Evolutionary conservation across 2,888 invertebrate genomes (phyloP).

Genomic region (Dilophus febrilis): DNA sequence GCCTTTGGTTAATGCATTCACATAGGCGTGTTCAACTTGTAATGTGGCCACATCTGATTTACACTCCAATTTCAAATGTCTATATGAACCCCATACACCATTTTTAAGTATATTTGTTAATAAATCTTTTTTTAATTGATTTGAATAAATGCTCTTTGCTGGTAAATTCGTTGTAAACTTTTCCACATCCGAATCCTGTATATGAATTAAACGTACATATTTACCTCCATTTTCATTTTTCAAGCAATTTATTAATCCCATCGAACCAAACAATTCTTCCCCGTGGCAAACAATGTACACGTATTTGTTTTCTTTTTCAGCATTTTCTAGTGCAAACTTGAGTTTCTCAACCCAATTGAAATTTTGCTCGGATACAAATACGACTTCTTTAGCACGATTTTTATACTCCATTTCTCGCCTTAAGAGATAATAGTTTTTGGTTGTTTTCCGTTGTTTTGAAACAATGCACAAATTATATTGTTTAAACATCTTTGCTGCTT

Average conservation of each 20-base stretch:
- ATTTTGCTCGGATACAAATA: slow-evolving; percentile 49
- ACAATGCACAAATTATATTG: slow-evolving; percentile 35
- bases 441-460: slow-evolving; percentile 44
- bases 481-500: slow-evolving; percentile 26
- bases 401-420: slow-evolving; percentile 26
- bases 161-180: slow-evolving; percentile 40
- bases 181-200: slow-evolving; percentile 43
- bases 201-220: slow-evolving; percentile 52
- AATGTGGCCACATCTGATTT: slow-evolving; percentile 25
- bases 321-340: slow-evolving; percentile 53
- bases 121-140: slow-evolving; percentile 57
- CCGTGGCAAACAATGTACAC: slow-evolving; percentile 53
- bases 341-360: slow-evolving; percentile 69
- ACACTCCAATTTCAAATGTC: slow-evolving; percentile 55
- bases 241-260: slow-evolving; percentile 83
- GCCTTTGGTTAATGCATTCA: slow-evolving; percentile 82
- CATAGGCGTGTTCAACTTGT: slow-evolving; percentile 81
- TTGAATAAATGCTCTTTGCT: too few species aligned
- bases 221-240: slow-evolving; percentile 72
- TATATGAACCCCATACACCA: slow-evolving; percentile 72
- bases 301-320: slow-evolving; percentile 39
- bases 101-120: slow-evolving; percentile 69
- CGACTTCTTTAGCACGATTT: slow-evolving; percentile 31
- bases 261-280: slow-evolving; percentile 53
- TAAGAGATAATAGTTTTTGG: slow-evolving; percentile 47